phyloP scores from a whole-genome alignment of 2,888 invertebrate species.

The Nymphalis c-album region DNA sequence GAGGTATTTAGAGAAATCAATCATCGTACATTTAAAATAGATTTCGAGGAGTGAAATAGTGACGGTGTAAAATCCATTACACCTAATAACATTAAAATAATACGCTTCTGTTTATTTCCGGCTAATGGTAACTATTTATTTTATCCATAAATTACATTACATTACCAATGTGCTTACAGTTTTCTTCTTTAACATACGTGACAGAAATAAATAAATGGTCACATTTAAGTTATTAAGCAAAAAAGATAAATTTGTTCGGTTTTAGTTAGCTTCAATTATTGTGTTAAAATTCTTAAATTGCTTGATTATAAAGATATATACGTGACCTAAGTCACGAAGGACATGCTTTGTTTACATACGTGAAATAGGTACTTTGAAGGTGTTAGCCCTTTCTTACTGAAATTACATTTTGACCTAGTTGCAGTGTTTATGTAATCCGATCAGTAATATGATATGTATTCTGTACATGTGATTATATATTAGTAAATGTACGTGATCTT shows the following conservation, averaged over 20 bases:
- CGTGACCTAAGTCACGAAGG: constrained; percentile 60
- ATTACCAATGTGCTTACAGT: neutral
- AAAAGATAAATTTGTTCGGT: constrained; percentile 12
- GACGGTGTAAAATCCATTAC: constrained; percentile 41
- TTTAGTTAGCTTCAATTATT: constrained; percentile 24
- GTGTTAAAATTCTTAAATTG: constrained; percentile 18
- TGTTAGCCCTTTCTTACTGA: constrained; percentile 10
- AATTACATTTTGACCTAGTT: constrained; percentile 58
- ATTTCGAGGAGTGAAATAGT: constrained; percentile 41
- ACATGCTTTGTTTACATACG: constrained; percentile 35
- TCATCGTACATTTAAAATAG: constrained; percentile 50
- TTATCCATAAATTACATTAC: neutral
- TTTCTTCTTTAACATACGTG: neutral
- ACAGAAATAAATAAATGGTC: neutral
- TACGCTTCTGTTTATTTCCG: constrained; percentile 48
- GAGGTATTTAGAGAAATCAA: constrained; percentile 51
- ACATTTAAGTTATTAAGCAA: constrained; percentile 16
- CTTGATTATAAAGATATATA: constrained; percentile 38
- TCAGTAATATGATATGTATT: constrained; percentile 32
- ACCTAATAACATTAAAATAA: constrained; percentile 42
- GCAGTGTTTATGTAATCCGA: constrained; percentile 67
- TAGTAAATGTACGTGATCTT: constrained; percentile 2
- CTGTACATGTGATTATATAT: constrained; percentile 27
- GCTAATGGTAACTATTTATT: constrained; percentile 44
- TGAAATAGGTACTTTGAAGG: constrained; percentile 3